Evolutionary conservation across 2,888 invertebrate species (phyloP), one percentile per base, ranked within the genome.

Genomic region (Hyposoter didymator): DNA sequence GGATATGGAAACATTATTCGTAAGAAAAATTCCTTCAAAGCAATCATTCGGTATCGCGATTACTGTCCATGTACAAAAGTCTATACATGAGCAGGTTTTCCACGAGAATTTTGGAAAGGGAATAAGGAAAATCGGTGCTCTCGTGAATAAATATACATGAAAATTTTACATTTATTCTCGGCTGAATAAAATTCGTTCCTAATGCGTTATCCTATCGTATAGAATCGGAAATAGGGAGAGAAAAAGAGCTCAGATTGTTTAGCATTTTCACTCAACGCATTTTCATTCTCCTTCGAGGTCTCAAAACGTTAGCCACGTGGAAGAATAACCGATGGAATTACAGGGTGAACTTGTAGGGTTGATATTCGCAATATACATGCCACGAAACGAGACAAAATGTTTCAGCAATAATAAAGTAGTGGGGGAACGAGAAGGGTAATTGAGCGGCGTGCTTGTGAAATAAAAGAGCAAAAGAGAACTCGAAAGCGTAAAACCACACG

Each of bases 361-460:
- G 8, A 59, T 59, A 28, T 7, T 67, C n/a, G 7, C 67, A 67
- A n/a, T 22, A 22, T 66, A 49, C 66, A 67, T 59, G 22, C 59
- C 52, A 39, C 22, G 66, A 52, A 76, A 43, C 19, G 43, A 17
- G 39, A 55, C n/a, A 19, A 69, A 69, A 59, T 69, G 69, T 62
- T 67, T 45, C 59, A 32, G 52, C 52, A 76, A 84, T 55, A 75
- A 79, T 70, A n/a, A 87, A 87, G 85, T 85, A 86, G 75, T 64
- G 32, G 69, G 43, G 47, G 70, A 85, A 82, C 80, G 78, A 82
- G 81, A 35, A 84, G 78, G 80, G 82, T 88, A 88, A 88, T 88
- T 87, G 87, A 86, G 84, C 86, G 80, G 76, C 84, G 59, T 83
- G 74, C 74, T 47, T 45, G 73, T 59, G 66, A 64, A 45, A 32